Evolutionary conservation across 2,888 invertebrate genomes (phyloP).

Genomic region (Hirtodrosophila confusa): DNA sequence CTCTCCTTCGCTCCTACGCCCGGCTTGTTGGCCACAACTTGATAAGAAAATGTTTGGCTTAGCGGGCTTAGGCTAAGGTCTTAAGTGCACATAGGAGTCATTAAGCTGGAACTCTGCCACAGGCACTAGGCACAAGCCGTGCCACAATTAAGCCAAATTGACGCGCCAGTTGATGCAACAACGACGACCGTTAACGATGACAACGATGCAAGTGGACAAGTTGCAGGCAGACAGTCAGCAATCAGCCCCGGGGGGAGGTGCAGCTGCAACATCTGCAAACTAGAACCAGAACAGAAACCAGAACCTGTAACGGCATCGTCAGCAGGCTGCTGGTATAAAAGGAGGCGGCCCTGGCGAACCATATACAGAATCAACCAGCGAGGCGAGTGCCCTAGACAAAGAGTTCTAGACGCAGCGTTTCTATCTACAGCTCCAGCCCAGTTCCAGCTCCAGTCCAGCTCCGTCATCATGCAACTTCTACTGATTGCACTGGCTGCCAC

Average conservation of each 20-base stretch:
- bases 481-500: slow-evolving; percentile 67
- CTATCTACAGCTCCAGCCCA: slow-evolving; percentile 1
- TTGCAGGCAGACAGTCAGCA: slow-evolving; percentile 9
- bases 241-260: too few relatives aligned
- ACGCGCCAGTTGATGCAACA: slow-evolving; percentile 31
- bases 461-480: slow-evolving; percentile 73
- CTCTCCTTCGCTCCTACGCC: background rate
- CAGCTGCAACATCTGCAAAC: slow-evolving; percentile 2
- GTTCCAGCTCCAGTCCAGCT: background rate
- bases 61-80: slow-evolving; percentile 7
- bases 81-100: slow-evolving; percentile 16
- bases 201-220: slow-evolving; percentile 62
- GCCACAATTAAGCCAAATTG: slow-evolving; percentile 75
- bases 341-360: slow-evolving; percentile 51
- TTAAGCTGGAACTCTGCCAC: slow-evolving; percentile 21
- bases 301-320: slow-evolving; percentile 38
- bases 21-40: slow-evolving; percentile 4
- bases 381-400: slow-evolving; percentile 76
- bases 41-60: slow-evolving; percentile 40
- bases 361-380: slow-evolving; percentile 59
- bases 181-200: slow-evolving; percentile 63
- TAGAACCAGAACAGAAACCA: slow-evolving; percentile 41
- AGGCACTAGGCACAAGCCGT: slow-evolving; percentile 7
- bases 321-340: slow-evolving; percentile 75
- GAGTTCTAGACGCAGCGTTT: slow-evolving; percentile 62